A percentile compares a stretch with the other conserved stretches of the same genome.
phyloP scores from a whole-genome alignment of 2,797 vertebrate species.

The Pelochelys cantorii region DNA sequence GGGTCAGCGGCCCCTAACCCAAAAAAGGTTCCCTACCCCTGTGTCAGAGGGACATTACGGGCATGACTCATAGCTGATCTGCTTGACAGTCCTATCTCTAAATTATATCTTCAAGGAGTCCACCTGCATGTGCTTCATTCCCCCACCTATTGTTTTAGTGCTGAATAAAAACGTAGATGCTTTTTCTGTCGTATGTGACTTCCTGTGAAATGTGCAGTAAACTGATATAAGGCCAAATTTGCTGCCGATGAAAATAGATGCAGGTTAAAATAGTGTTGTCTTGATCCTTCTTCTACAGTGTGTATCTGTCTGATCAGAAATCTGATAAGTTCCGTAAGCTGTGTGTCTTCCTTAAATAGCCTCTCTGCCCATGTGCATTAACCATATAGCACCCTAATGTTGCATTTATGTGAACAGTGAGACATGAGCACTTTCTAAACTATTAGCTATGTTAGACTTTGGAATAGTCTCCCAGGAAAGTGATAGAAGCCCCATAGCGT shows the following conservation, averaged over 20 bases:
- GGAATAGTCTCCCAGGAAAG: neutral
- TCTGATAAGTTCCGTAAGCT: neutral
- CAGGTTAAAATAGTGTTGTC: neutral
- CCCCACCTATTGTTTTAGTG: neutral
- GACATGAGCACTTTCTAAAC: conserved; percentile 20
- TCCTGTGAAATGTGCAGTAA: neutral
- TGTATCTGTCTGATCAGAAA: neutral
- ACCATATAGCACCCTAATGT: neutral
- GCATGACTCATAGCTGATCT: neutral
- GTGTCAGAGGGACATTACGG: neutral
- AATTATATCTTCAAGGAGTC: neutral
- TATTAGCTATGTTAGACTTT: neutral
- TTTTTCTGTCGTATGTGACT: neutral
- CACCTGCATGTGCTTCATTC: rapidly evolving
- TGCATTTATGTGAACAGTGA: neutral
- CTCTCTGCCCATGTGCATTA: neutral
- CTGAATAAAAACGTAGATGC: neutral
- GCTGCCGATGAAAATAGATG: neutral
- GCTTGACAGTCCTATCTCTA: neutral
- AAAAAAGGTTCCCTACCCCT: too few species aligned
- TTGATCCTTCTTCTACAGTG: neutral
- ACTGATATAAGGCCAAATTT: neutral
- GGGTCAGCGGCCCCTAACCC: too few species aligned
- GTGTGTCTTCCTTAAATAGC: neutral
- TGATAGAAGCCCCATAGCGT: neutral